These are phyloP conservation scores for Drosophila atripex DNA, from an alignment of 2,888 invertebrate species.

Conservation along the genomic window DNA sequence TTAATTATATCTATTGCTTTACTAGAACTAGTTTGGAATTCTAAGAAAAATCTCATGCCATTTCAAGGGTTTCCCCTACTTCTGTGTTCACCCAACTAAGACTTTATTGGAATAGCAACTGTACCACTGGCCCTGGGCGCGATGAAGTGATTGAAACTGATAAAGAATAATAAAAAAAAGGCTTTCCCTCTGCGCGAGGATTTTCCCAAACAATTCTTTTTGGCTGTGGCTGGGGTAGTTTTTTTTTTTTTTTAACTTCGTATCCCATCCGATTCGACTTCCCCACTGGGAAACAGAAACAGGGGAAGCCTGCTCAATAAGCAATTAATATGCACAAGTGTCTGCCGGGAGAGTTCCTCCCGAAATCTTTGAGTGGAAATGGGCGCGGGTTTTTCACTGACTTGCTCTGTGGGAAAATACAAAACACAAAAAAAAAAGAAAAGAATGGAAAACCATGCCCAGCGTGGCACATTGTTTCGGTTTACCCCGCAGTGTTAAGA, in stretches of 20 bases:
- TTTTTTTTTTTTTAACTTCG: constrained; percentile 30
- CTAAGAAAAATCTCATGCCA: not conserved
- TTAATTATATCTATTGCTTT: no score
- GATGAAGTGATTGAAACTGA: constrained; percentile 75
- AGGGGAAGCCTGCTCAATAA: constrained; percentile 67
- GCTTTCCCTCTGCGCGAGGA: constrained; percentile 37
- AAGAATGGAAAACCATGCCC: constrained; percentile 30
- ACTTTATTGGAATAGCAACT: not conserved
- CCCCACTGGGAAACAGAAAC: not conserved
- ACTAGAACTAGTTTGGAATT: no score
- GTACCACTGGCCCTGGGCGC: constrained; percentile 17
- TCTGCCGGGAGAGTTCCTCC: constrained; percentile 49
- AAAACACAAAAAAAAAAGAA: constrained; percentile 19
- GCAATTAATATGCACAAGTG: constrained; percentile 81
- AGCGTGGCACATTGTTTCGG: constrained; percentile 63
- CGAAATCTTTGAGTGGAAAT: constrained; percentile 45
- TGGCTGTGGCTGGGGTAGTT: not conserved
- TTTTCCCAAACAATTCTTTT: constrained; percentile 41
- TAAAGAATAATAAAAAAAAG: constrained; percentile 63
- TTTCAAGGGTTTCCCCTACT: not conserved
- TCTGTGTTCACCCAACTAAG: not conserved
- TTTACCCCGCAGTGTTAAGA: constrained; percentile 42
- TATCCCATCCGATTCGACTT: constrained; percentile 2
- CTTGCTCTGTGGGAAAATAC: constrained; percentile 13
- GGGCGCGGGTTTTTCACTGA: constrained; percentile 27